phyloP scores from a whole-genome alignment of 2,797 vertebrate species.

The Phoeniculus purpureus region DNA sequence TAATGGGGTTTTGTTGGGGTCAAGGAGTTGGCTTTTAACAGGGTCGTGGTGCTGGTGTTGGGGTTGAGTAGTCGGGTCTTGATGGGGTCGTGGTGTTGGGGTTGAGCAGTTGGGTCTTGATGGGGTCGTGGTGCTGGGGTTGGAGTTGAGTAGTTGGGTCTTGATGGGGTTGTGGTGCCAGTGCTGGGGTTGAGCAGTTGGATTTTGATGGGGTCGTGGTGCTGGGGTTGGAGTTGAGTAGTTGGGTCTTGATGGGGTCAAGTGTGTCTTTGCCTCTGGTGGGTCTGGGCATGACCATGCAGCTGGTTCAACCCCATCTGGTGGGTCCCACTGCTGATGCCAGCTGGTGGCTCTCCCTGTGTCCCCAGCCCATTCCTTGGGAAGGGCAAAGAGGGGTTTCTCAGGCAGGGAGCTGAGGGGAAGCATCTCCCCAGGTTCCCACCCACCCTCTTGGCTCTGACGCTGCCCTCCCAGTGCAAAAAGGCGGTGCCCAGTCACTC shows the following conservation, averaged over 20 bases:
- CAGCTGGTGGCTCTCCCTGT: rapidly evolving
- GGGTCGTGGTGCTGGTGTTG: not conserved
- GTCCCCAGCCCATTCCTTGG: not conserved
- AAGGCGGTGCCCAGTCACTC: rapidly evolving
- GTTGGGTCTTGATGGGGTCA: not conserved
- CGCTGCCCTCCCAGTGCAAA: rapidly evolving
- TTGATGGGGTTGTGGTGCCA: not conserved
- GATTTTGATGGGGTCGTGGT: too few species aligned
- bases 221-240: too few species aligned
- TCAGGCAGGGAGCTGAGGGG: not conserved
- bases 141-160: not conserved
- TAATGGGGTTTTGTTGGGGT: too few species aligned
- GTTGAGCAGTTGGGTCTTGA: too few species aligned
- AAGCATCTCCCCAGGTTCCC: not conserved
- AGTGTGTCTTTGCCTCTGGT: rapidly evolving
- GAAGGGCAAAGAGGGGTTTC: not conserved
- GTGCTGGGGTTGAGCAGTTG: too few species aligned
- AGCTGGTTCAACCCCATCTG: not conserved
- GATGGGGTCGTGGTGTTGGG: not conserved
- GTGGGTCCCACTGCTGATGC: rapidly evolving
- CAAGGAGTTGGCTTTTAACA: too few species aligned
- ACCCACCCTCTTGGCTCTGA: rapidly evolving
- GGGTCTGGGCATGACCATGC: rapidly evolving
- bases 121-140: too few species aligned
- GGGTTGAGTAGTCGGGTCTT: too few species aligned